Base-by-base conservation (phyloP, 2,888 invertebrate genomes). In the Allophyes oxyacanthae region DNA sequence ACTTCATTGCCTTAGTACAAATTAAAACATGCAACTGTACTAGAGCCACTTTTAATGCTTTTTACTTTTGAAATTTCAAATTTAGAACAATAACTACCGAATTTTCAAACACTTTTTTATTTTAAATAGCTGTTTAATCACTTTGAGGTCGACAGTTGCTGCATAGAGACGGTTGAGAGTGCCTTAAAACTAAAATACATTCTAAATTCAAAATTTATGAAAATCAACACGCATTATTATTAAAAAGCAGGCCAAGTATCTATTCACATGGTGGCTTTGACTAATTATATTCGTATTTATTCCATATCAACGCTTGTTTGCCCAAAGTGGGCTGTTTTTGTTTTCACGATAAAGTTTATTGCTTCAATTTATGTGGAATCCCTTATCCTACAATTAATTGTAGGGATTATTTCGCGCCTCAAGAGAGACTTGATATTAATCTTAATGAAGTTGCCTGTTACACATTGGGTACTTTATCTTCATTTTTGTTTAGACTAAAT, bases 341-440 rank as follows among this genome's bases (percentile, higher is more conserved):
- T 41, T 52, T 67, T 15, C 44, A 30, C 13, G 34, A 52, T 55
- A 62, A 72, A 64, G 51, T 74, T 42, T 60, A 51, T 45, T 42
- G 45, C 52, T 64, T 43, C 48, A 64, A 58, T 68, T 45, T 64
- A 68, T 61, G 52, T 57, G 64, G 52, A 72, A 61, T 60, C 55
- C 49, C 41, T 67, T 64, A 64, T 60, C 58, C 45, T 52, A 56
- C 54, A 62, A 72, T 73, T 73, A 72, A 73, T 76, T 73, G 59
- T 55, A 49, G 43, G 69, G 69, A 76, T 73, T 73, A 73, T 64
- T 58, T 38, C 50, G 69, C 52, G 46, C 69, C 73, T 56, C 73
- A 58, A 50, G 73, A 68, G 52, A 59, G 60, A 14, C 50, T 44
- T 54, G 73, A 68, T 72, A 72, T 76, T 76, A 68, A 72, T 76